Base-by-base conservation (phyloP, 2,797 vertebrate genomes). In the Carapus acus region DNA sequence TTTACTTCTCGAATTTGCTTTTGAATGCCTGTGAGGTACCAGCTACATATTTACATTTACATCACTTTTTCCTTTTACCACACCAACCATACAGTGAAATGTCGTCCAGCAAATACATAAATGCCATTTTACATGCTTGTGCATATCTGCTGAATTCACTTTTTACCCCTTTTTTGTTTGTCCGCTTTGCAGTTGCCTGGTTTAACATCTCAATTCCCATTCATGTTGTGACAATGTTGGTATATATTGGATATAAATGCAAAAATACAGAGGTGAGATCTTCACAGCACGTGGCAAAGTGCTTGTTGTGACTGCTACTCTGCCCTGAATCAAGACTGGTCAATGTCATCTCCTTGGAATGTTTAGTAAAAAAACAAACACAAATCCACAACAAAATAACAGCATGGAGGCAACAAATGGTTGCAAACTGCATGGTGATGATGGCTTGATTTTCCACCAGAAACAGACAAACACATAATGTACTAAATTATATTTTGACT, bases 341-440 rank as follows among this genome's bases (percentile, higher is more conserved):
- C 69, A 74, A 42, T 68, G 71, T 17, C 41, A 15, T 8, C 17
- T 54, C 79, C 67, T 77, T 63, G 69, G 14, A 34, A 50, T 24
- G 24, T 55, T 55, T 18, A 43, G 44, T 54, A 27, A 60, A 39
- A 3, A 36, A 3, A 33, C 5, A 13, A 15, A 36, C 31, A 33
- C 31, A 36, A 36, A 36, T 1, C 34, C 14, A 13, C 14, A 36
- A 4, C 11, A 3, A 36, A 5, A 33, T 18, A 29, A 3, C 14
- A 33, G 12, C 15, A 20, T 48, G 49, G 60, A 66, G 43, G 75
- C 45, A 33, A 23, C 33, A 11, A 3, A 3, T 34, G 43, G n/a
- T 3, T 52, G 0, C 49, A 43, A 23, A 18, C 49, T 34, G 7
- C 31, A 33, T 33, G 8, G 31, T 33, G 37, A 51, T n/a, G n/a